Conservation (phyloP, 2,113 vertebrate genomes). For the Numenius arquata region DNA sequence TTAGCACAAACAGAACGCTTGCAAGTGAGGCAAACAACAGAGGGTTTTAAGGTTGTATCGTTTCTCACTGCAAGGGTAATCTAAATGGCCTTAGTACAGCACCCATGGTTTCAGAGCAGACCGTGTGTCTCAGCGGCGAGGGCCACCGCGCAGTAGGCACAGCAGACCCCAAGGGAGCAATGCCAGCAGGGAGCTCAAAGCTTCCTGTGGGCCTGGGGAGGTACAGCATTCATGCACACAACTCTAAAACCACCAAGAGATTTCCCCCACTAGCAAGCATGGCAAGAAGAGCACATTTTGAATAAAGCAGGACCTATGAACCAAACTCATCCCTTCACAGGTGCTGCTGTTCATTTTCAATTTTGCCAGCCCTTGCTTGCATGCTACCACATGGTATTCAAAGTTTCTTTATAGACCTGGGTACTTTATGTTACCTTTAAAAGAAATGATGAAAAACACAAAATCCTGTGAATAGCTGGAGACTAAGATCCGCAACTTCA, state of each 20-base stretch:
- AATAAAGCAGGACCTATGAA: background rate
- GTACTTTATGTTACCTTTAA: background rate
- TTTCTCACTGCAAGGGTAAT: background rate
- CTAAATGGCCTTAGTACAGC: background rate
- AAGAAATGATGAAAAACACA: background rate
- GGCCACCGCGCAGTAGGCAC: background rate
- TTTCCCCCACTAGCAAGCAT: background rate
- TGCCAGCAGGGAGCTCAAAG: background rate
- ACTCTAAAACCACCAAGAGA: fast-evolving
- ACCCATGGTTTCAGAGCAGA: background rate
- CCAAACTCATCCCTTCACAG: background rate
- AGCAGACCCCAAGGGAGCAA: background rate
- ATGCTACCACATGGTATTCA: background rate
- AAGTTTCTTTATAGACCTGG: background rate
- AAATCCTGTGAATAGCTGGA: background rate
- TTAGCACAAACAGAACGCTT: background rate
- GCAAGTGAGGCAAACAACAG: background rate
- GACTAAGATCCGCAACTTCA: background rate
- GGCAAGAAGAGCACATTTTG: background rate
- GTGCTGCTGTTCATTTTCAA: background rate
- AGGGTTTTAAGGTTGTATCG: fast-evolving
- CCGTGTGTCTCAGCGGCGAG: background rate
- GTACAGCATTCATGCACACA: background rate
- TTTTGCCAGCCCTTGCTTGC: background rate
- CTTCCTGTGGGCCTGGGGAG: background rate